These are phyloP conservation scores for Distichodus sexfasciatus DNA, from an alignment of 2,797 vertebrate species.

Conservation along the genomic window DNA sequence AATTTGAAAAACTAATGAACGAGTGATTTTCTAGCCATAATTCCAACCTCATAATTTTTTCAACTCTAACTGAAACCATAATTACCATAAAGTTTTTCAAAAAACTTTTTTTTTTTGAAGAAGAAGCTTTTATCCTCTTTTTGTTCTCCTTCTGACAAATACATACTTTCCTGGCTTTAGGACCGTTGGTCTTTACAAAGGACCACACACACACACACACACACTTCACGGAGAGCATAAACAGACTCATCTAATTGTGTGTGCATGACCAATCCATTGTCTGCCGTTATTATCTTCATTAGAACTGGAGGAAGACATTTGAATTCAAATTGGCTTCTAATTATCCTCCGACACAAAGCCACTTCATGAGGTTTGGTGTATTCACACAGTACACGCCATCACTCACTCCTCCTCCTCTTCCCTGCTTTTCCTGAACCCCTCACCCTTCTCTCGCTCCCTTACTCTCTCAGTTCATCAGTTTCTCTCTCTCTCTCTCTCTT, in stretches of 20 bases:
- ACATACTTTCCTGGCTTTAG: no score
- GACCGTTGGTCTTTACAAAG: no score
- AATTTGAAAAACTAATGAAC: no score
- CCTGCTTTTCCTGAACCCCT: not conserved
- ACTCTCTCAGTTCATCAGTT: not conserved
- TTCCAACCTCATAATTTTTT: no score
- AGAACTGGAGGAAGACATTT: slow-evolving; percentile 55
- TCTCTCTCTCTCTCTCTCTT: not conserved
- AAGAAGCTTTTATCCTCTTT: no score
- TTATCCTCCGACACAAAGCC: slow-evolving; percentile 61
- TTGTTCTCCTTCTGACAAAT: no score
- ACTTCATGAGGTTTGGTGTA: slow-evolving; percentile 60
- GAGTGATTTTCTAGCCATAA: no score
- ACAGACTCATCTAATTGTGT: slow-evolving; percentile 18
- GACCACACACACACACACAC: not conserved
- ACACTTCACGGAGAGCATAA: not conserved
- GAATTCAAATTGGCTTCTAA: slow-evolving; percentile 60
- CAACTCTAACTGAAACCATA: no score
- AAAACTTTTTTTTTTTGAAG: no score
- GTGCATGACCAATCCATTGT: slow-evolving; percentile 10
- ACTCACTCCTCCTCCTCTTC: no score
- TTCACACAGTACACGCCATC: not conserved
- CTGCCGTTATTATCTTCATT: slow-evolving; percentile 45
- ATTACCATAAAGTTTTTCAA: no score
- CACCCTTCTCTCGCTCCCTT: not conserved